Conservation (phyloP, 2,797 vertebrate genomes). For the Notolepis coatsorum region DNA sequence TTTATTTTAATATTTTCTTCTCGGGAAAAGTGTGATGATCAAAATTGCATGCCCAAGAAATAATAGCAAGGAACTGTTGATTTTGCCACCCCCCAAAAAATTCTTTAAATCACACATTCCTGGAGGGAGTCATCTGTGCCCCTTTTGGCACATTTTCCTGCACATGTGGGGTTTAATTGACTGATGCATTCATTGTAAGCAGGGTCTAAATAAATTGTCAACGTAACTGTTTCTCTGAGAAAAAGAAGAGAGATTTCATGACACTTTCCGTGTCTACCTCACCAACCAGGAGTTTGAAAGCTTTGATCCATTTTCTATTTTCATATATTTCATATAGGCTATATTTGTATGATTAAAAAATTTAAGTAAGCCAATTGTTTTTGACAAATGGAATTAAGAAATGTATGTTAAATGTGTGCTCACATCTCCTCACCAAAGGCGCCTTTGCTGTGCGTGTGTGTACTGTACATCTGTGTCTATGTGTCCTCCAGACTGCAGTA, state of each 20-base stretch:
- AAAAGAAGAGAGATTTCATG: conserved; percentile 3
- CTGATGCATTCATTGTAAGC: conserved; percentile 3
- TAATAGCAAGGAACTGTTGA: too few species aligned
- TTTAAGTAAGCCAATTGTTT: too few species aligned
- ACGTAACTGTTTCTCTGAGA: neutral
- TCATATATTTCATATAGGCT: conserved; percentile 8
- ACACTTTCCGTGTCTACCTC: neutral
- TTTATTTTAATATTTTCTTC: too few species aligned
- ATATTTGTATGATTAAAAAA: conserved; percentile 1
- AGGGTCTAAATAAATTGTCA: neutral
- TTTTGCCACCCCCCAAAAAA: too few species aligned
- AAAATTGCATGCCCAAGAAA: too few species aligned
- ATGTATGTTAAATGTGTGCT: neutral
- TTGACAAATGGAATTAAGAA: conserved; percentile 5
- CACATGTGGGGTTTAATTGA: neutral
- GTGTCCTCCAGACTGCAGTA: too few species aligned
- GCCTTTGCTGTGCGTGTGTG: conserved; percentile 8
- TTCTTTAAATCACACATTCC: conserved; percentile 9
- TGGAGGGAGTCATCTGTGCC: neutral
- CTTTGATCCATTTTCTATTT: conserved; percentile 11
- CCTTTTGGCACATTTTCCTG: conserved; percentile 20
- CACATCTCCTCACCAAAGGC: conserved; percentile 34
- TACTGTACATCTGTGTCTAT: too few species aligned
- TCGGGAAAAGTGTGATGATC: too few species aligned
- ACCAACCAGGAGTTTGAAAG: conserved; percentile 2